phyloP scores from a whole-genome alignment of 1,140 invertebrate genomes.

The Chionoecetes opilio region DNA sequence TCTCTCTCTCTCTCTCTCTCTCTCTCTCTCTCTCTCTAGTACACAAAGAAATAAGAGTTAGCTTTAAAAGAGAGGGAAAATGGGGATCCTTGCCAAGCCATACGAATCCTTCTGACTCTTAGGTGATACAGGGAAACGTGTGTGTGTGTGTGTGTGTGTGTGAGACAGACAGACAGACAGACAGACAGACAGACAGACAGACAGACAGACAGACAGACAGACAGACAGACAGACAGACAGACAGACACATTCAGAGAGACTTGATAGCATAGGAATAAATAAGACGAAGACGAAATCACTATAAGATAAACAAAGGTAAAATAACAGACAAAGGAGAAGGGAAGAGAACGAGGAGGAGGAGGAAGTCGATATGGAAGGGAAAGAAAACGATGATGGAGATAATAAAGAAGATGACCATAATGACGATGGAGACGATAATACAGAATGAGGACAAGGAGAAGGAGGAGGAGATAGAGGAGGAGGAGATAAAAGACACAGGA shows the following conservation, averaged over 20 bases:
- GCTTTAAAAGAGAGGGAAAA: too few species aligned
- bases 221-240: background rate
- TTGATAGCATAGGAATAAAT: background rate
- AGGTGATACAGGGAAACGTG: too few species aligned
- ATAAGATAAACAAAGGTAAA: too few species aligned
- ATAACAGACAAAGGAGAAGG: background rate
- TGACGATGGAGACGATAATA: background rate
- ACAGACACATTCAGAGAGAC: background rate
- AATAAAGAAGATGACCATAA: background rate
- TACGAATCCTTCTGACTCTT: too few species aligned
- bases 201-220: background rate
- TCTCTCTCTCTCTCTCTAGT: too few species aligned
- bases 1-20: constrained; percentile 4
- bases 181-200: background rate
- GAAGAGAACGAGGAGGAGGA: too few species aligned
- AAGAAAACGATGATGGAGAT: background rate
- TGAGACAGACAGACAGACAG: background rate
- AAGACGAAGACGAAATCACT: background rate
- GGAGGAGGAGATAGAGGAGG: background rate
- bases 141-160: too few species aligned
- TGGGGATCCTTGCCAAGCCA: too few species aligned
- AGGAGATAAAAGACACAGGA: background rate
- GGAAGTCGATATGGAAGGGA: background rate
- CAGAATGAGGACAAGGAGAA: background rate
- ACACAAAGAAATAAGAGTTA: too few species aligned